These are phyloP conservation scores for Coracopsis vasa DNA, from an alignment of 2,113 vertebrate genomes.

Conservation along the genomic window DNA sequence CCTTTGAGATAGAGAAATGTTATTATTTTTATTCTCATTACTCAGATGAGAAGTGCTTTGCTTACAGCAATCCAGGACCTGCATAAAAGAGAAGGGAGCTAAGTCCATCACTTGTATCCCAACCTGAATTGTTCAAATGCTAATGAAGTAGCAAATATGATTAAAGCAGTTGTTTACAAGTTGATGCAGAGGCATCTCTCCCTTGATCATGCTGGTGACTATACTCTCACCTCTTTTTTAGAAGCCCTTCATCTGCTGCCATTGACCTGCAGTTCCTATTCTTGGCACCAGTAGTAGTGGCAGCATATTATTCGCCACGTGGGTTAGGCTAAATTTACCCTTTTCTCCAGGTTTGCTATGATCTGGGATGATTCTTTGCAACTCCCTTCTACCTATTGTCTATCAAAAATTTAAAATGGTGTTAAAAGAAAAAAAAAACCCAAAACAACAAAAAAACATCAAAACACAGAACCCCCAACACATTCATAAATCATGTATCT, in stretches of 20 bases:
- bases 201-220: neutral
- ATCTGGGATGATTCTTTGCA: neutral
- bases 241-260: neutral
- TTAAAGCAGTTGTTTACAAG: slow-evolving; percentile 11
- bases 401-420: neutral
- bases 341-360: neutral
- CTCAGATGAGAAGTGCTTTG: neutral
- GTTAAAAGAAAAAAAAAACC: neutral
- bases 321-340: neutral
- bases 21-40: neutral
- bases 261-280: neutral
- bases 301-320: neutral
- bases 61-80: neutral
- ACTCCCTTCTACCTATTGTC: neutral
- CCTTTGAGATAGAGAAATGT: neutral
- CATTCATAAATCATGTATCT: neutral
- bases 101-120: neutral
- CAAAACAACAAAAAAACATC: neutral
- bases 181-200: neutral
- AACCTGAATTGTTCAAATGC: neutral
- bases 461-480: neutral
- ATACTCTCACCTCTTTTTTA: neutral
- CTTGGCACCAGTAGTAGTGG: neutral
- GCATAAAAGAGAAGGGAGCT: neutral
- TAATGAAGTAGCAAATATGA: neutral